Percentiles rank a stretch among this genome's conserved stretches.
Evolutionary conservation across 2,888 invertebrate species (phyloP).

Genomic region (Drosophila imparisetae): DNA sequence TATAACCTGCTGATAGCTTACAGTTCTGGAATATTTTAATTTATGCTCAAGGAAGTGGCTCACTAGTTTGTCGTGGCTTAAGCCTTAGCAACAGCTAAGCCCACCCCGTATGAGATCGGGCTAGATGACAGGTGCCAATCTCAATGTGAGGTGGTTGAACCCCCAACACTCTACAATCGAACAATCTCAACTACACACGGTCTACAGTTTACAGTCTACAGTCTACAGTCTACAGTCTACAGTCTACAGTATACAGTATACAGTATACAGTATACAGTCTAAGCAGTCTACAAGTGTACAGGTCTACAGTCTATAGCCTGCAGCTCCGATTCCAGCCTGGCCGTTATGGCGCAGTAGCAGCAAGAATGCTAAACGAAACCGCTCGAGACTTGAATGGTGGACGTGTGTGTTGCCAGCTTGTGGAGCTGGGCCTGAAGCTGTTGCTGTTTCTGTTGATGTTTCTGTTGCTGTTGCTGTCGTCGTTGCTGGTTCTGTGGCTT

Average conservation of each 20-base stretch:
- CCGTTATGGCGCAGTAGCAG: constrained; percentile 72
- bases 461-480: constrained; percentile 6
- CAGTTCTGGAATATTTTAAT: constrained; percentile 57
- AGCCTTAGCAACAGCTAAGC: constrained; percentile 3
- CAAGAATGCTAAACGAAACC: constrained; percentile 74
- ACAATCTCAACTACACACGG: background rate
- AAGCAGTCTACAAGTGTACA: background rate
- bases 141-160: constrained; percentile 67
- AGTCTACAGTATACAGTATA: constrained; percentile 7
- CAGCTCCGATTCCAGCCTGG: constrained; percentile 38
- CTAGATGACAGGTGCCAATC: constrained; percentile 5
- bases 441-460: constrained; percentile 2
- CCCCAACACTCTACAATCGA: constrained; percentile 15
- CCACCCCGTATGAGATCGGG: constrained; percentile 24
- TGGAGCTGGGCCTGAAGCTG: constrained; percentile 26
- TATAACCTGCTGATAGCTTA: constrained; percentile 27
- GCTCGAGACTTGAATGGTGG: constrained; percentile 54
- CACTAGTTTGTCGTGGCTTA: constrained; percentile 20
- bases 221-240: background rate
- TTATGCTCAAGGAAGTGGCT: constrained; percentile 62
- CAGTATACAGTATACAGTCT: constrained; percentile 4
- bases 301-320: constrained; percentile 27
- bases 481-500: constrained; percentile 22
- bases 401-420: constrained; percentile 56
- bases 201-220: constrained; percentile 1